phyloP scores from a whole-genome alignment of 2,888 invertebrate species.

The Heliconius cydno region DNA sequence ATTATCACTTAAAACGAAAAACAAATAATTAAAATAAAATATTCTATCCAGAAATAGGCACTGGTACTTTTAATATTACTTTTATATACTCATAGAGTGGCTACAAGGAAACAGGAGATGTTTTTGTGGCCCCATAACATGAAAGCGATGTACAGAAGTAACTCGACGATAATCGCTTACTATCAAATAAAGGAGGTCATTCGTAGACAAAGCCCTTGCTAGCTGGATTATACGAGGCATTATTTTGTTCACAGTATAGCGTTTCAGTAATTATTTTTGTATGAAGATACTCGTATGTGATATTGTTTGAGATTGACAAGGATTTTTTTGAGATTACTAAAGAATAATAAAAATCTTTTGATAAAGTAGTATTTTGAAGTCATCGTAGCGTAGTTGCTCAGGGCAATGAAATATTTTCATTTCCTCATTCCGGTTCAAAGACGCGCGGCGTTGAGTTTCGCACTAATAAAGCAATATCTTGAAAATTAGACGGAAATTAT shows the following conservation, averaged over 20 bases:
- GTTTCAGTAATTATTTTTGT: constrained; percentile 8
- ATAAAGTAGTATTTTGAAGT: no score
- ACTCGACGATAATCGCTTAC: constrained; percentile 21
- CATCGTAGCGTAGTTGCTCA: no score
- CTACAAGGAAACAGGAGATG: background rate
- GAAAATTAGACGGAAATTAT: background rate
- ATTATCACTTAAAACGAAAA: no score
- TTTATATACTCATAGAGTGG: background rate
- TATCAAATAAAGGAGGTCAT: constrained; percentile 25
- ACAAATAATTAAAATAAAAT: no score
- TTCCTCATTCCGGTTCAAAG: background rate
- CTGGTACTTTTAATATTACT: background rate
- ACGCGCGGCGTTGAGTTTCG: background rate
- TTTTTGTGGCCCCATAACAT: constrained; percentile 15
- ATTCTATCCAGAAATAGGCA: no score
- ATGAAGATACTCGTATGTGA: background rate
- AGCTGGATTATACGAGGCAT: constrained; percentile 10
- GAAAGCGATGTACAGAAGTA: constrained; percentile 9
- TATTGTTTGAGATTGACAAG: no score
- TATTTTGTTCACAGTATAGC: constrained; percentile 12
- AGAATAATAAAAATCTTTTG: no score
- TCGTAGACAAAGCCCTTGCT: constrained; percentile 13
- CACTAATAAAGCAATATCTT: background rate
- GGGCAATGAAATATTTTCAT: background rate
- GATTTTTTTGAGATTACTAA: no score